A percentile compares a stretch with the other conserved stretches of the same genome.
Evolutionary conservation across 2,113 vertebrate species (phyloP).

Genomic region (Cryptomyrus ogoouensis): DNA sequence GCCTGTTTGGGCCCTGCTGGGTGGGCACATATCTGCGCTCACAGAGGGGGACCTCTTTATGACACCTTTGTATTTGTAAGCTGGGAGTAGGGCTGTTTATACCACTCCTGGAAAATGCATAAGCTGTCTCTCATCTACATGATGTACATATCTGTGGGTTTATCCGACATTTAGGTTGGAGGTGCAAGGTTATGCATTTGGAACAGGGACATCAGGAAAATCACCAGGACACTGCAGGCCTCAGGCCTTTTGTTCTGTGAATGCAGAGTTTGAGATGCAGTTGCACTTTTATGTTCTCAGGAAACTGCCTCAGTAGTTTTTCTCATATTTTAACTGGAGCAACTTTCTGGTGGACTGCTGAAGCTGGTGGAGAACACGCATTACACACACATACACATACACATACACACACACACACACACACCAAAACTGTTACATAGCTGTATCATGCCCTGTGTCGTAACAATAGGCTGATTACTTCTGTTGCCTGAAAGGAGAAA

Average conservation of each 20-base stretch:
- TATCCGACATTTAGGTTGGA: not conserved
- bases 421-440: not conserved
- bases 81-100: not conserved
- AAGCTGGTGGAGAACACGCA: not conserved
- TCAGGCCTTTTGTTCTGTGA: not conserved
- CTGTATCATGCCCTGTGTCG: not conserved
- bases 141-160: not conserved
- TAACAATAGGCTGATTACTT: not conserved
- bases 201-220: not conserved
- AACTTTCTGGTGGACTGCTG: not conserved
- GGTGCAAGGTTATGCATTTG: not conserved
- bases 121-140: not conserved
- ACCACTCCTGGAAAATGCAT: not conserved
- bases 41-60: not conserved
- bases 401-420: too few species aligned
- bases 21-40: not conserved
- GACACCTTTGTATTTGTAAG: not conserved
- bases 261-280: not conserved
- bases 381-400: not conserved
- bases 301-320: not conserved
- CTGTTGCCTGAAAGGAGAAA: not conserved
- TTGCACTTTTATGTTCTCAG: not conserved
- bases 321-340: not conserved
- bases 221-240: not conserved
- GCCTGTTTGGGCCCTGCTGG: not conserved